phyloP scores from a whole-genome alignment of 2,113 vertebrate species.

The Pseudorasbora parva region DNA sequence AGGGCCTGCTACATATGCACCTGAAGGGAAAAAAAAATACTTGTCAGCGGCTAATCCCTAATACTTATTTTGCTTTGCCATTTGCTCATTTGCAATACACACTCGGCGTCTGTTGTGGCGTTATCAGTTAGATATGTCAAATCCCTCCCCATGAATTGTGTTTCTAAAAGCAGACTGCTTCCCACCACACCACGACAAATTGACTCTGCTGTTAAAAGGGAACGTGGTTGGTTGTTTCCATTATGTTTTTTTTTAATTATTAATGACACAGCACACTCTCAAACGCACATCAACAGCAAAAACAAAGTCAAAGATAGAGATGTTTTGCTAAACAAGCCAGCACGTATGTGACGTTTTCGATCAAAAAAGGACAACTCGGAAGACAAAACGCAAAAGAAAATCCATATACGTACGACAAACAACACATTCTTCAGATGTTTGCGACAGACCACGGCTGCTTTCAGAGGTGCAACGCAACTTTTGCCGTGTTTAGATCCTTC shows the following conservation, averaged over 20 bases:
- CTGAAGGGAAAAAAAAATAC: not conserved
- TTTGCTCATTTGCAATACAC: constrained; percentile 36
- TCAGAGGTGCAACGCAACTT: constrained; percentile 24
- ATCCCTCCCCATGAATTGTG: no score
- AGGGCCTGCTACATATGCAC: constrained; percentile 2
- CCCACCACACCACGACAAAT: constrained; percentile 35
- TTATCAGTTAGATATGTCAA: constrained; percentile 38
- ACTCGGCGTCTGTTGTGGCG: not conserved
- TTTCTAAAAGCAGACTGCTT: constrained; percentile 3
- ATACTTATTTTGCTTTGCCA: constrained; percentile 6
- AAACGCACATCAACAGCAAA: not conserved
- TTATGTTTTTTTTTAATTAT: constrained; percentile 47
- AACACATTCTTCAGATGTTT: constrained; percentile 7
- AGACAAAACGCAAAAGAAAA: not conserved
- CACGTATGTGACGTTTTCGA: not conserved
- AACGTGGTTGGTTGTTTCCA: constrained; percentile 46
- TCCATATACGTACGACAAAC: not conserved
- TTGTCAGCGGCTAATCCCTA: constrained; percentile 42
- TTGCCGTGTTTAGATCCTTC: constrained; percentile 44
- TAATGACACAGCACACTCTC: constrained; percentile 31
- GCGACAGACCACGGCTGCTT: not conserved
- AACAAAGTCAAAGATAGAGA: constrained; percentile 26
- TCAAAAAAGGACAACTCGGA: constrained; percentile 4
- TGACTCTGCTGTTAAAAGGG: constrained; percentile 19
- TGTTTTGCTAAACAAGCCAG: constrained; percentile 9